Base-by-base conservation (phyloP, 2,113 vertebrate species). In the Acanthochromis polyacanthus region DNA sequence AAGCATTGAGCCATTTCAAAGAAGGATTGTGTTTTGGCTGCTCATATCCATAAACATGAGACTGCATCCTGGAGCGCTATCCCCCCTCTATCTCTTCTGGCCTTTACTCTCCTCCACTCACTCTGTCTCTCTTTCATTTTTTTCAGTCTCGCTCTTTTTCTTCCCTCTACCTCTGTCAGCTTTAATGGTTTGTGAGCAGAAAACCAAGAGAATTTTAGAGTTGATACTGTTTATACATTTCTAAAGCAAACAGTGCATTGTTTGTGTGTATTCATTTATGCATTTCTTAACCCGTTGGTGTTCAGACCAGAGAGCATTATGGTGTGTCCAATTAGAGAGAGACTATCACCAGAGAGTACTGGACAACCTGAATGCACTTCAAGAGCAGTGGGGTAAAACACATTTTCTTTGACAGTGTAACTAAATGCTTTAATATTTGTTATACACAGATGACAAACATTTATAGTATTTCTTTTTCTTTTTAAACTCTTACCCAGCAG, bases 331-430 rank as follows among this genome's bases (percentile, higher is more conserved):
- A 52, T 94, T 99, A 70, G 96, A 99, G 91, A 93, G 94, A 59
- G 81, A 97, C 15, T 99, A 99, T 88, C 98, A 99, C 45, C 96
- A 99, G 80, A 95, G 96, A 57, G 82, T 99, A 59, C 89, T 99
- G 71, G 94, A 96, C 82, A 99, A 99, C 93, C 95, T 99, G 72
- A 94, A 95, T 83, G 92, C 94, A 75, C 95, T 99, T 89, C 97
- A 98, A 78, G 93, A 97, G 20, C 95, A 96, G 32, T 99, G 97
- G 97, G 97, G 98, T 99, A 90, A 93, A 7, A 20, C 48, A 62
- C 43, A 53, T 12, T 36, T 36, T 38, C n/a, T 2, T 78, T n/a
- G 4, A 62, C 9, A 50, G 11, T 61, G 14, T n/a, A 43, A 63
- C 62, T 36, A 56, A 10, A 51, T 30, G 50, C 19, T 25, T 36